Conservation (phyloP, 1,140 invertebrate genomes). For the Zaprionus inermis region DNA sequence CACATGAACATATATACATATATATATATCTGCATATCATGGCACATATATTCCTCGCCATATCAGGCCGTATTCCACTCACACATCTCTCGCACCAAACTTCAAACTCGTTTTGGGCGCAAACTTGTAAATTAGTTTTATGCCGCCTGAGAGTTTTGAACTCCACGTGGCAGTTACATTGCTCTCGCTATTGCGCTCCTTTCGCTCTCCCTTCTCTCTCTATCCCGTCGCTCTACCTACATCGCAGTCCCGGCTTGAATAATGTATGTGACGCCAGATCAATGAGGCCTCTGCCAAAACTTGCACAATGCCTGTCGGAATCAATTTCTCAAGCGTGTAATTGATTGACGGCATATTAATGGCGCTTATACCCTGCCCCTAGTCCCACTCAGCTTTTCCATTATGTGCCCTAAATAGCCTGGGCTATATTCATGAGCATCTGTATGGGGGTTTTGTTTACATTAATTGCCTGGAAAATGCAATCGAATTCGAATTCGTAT, state of each 20-base stretch:
- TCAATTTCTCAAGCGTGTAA: constrained; percentile 8
- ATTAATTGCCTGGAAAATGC: constrained; percentile 11
- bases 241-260: not conserved
- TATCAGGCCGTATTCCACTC: constrained; percentile 26
- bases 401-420: not conserved
- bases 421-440: not conserved
- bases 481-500: constrained; percentile 1
- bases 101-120: constrained; percentile 41
- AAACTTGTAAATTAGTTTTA: constrained; percentile 61
- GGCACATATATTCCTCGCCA: not conserved
- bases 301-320: constrained; percentile 9
- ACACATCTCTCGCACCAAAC: constrained; percentile 22
- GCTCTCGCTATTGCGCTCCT: not conserved
- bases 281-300: constrained; percentile 4
- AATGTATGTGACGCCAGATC: constrained; percentile 1
- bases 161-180: not conserved
- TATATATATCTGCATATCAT: not conserved
- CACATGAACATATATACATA: not conserved
- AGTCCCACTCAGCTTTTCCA: not conserved
- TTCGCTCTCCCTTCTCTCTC: not conserved
- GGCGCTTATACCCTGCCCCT: not conserved
- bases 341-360: constrained; percentile 9
- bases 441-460: not conserved
- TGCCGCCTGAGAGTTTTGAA: constrained; percentile 34
- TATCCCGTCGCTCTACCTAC: not conserved